Conservation (phyloP, 2,113 vertebrate species). For the Eolophus roseicapilla region DNA sequence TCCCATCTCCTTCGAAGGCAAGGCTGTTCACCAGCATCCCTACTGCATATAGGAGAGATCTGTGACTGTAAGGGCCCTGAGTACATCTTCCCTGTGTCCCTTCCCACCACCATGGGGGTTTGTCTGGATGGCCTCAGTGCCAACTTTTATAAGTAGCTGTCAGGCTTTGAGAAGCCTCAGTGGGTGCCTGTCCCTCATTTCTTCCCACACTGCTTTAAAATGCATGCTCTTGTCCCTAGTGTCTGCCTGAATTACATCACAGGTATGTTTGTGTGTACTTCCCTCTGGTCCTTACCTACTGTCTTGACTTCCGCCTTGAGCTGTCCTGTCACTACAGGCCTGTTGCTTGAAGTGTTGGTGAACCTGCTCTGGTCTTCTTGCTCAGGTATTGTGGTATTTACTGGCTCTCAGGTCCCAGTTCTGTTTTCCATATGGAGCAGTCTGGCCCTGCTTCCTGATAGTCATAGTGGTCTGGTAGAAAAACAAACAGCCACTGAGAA, state of each 20-base stretch:
- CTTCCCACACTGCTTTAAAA: neutral
- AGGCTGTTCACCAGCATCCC: neutral
- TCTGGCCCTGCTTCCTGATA: neutral
- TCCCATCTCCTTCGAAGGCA: neutral
- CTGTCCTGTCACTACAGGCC: neutral
- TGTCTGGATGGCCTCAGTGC: neutral
- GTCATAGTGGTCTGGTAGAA: neutral
- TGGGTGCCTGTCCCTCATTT: neutral
- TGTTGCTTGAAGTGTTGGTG: neutral
- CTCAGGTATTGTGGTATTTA: neutral
- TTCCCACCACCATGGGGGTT: neutral
- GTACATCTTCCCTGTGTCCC: neutral
- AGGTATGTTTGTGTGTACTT: neutral
- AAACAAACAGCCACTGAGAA: neutral
- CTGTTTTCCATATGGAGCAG: neutral
- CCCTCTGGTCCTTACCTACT: neutral
- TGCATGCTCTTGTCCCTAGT: neutral
- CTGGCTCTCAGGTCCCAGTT: neutral
- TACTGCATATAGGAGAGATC: neutral
- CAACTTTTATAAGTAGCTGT: neutral
- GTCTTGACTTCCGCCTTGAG: neutral
- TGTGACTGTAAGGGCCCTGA: neutral
- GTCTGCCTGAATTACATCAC: neutral
- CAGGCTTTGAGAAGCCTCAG: neutral
- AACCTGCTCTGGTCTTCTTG: neutral